These are phyloP conservation scores for Sarcoramphus papa DNA, from an alignment of 2,797 vertebrate species.

Conservation along the genomic window DNA sequence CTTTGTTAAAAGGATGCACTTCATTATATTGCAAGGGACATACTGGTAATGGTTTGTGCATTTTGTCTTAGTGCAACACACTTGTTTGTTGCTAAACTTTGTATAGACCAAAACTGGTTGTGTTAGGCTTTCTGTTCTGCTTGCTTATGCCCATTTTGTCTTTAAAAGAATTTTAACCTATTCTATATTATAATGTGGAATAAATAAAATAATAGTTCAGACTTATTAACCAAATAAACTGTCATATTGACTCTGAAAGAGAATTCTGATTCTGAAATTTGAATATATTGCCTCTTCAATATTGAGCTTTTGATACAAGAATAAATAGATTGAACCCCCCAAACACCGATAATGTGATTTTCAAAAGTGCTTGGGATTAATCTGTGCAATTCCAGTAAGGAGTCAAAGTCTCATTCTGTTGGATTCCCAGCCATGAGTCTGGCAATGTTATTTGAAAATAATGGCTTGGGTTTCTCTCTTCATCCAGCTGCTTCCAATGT, in stretches of 20 bases:
- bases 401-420: background rate
- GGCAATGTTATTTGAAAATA: background rate
- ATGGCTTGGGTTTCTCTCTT: background rate
- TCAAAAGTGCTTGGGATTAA: background rate
- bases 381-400: background rate
- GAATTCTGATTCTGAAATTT: background rate
- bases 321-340: background rate
- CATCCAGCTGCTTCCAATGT: background rate
- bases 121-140: background rate
- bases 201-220: background rate
- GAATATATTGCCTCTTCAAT: background rate
- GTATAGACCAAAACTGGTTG: background rate
- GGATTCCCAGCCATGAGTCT: background rate
- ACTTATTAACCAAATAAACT: background rate
- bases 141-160: background rate
- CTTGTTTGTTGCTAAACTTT: background rate
- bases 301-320: background rate
- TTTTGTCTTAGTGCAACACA: background rate
- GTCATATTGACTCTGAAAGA: background rate
- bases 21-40: background rate
- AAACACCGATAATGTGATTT: background rate
- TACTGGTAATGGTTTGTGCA: background rate
- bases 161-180: background rate
- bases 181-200: background rate
- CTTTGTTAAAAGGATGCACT: background rate